Evolutionary conservation across 64 coral and sea anemone species (phyloP), one percentile per base, ranked within the genome.

Genomic region (Anthopleura sola): DNA sequence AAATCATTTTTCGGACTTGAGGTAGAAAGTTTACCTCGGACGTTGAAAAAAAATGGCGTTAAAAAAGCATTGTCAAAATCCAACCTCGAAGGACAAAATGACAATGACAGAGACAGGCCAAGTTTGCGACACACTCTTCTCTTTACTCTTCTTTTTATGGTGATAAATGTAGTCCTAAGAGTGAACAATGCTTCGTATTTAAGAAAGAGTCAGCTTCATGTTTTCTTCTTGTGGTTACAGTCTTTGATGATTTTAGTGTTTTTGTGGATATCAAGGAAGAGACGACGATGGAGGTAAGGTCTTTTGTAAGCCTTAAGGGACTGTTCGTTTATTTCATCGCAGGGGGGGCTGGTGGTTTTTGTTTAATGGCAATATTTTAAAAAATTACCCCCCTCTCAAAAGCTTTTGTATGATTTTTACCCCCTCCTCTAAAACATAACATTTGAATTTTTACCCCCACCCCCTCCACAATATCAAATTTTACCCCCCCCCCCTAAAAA

Each of bases 241-340:
- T 31, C 66, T 71, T 71, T 71, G 66, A 32, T 71, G n/a, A 71
- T 71, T 36, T 71, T 71, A 71, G 66, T 15, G 16, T 71, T 71
- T 71, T 14, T 71, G 31, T 71, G 66, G 66, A 71, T 71, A 16
- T 71, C 66, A 13, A 29, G 13, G 3, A 71, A 71, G 66, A 34
- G 66, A 71, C 34, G 66, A 34, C 26, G 66, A 71, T 29, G n/a
- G 28, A 71, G 66, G 66, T 71, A 69, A 15, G 57, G 5, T 40
- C 6, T n/a, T n/a, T n/a, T n/a, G n/a, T n/a, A n/a, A n/a, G n/a
- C n/a, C n/a, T n/a, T n/a, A n/a, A n/a, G n/a, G n/a, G n/a, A n/a
- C n/a, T n/a, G n/a, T n/a, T n/a, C n/a, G n/a, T n/a, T n/a, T n/a
- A n/a, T n/a, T n/a, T n/a, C n/a, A n/a, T n/a, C n/a, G n/a, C n/a